Evolutionary conservation across 2,797 vertebrate species (phyloP).

Genomic region (Anguilla obscura): DNA sequence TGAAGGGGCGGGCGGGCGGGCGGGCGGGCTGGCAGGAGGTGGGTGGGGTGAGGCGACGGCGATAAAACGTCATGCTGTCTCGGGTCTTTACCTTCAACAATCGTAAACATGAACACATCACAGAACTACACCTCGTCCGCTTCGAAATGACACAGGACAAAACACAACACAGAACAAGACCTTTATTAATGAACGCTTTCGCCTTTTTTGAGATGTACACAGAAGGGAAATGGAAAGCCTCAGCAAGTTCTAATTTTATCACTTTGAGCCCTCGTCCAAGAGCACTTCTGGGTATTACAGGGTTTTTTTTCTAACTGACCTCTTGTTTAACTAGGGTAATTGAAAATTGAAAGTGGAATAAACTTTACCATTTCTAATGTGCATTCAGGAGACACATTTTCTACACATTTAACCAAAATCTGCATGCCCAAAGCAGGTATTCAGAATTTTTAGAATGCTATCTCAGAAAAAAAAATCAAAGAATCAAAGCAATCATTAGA

Average conservation of each 20-base stretch:
- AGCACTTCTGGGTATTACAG: not conserved
- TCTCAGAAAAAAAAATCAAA: not conserved
- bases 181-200: conserved; percentile 39
- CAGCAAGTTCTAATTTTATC: conserved; percentile 14
- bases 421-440: not conserved
- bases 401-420: not conserved
- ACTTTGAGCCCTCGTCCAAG: not conserved
- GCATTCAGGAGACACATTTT: not conserved
- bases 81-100: conserved; percentile 63
- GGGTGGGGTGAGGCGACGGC: conserved; percentile 13
- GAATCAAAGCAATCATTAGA: not conserved
- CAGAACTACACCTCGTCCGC: conserved; percentile 55
- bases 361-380: conserved; percentile 15
- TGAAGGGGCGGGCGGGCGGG: conserved; percentile 21
- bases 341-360: conserved; percentile 21
- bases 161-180: conserved; percentile 46
- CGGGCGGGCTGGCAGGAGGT: conserved; percentile 33
- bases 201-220: not conserved
- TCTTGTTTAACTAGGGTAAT: conserved; percentile 35
- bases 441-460: not conserved
- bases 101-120: conserved; percentile 60
- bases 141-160: conserved; percentile 51
- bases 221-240: conserved; percentile 3
- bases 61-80: conserved; percentile 46
- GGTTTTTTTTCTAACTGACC: conserved; percentile 14